These are phyloP conservation scores for Amiota minor DNA, from an alignment of 2,888 invertebrate species.

Conservation along the genomic window DNA sequence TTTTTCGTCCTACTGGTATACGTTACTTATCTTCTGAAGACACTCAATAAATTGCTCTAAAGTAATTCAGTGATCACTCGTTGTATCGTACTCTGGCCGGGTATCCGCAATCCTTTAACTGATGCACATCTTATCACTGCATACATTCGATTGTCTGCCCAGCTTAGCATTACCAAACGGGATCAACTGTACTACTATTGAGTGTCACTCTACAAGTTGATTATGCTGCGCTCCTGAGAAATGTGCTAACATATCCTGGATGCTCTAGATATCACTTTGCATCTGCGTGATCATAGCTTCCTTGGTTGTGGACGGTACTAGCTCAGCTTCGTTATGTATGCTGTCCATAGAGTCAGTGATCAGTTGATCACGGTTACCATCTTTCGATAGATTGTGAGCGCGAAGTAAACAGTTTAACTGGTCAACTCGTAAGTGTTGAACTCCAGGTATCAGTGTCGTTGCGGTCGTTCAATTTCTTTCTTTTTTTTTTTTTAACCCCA, in stretches of 20 bases:
- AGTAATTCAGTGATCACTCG: neutral
- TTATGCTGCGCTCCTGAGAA: neutral
- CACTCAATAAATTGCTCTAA: conserved; percentile 12
- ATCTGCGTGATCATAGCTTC: neutral
- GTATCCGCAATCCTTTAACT: neutral
- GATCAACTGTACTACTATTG: too few relatives aligned
- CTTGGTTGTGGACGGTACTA: neutral
- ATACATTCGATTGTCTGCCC: neutral
- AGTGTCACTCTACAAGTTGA: neutral
- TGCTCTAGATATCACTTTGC: neutral
- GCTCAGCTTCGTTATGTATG: neutral
- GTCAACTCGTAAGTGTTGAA: neutral
- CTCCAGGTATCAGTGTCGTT: neutral
- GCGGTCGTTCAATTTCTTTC: too few relatives aligned
- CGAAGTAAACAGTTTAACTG: neutral
- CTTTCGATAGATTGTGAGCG: neutral
- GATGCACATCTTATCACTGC: neutral
- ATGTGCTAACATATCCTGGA: neutral
- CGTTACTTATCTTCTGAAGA: conserved; percentile 30
- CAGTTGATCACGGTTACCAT: neutral
- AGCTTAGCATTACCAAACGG: neutral
- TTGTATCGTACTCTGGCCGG: neutral
- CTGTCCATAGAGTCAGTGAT: too few relatives aligned
- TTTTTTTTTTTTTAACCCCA: too few relatives aligned
- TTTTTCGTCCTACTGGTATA: conserved; percentile 33